Base-by-base conservation (phyloP, 2,113 vertebrate genomes). In the Machaerirhynchus nigripectus region DNA sequence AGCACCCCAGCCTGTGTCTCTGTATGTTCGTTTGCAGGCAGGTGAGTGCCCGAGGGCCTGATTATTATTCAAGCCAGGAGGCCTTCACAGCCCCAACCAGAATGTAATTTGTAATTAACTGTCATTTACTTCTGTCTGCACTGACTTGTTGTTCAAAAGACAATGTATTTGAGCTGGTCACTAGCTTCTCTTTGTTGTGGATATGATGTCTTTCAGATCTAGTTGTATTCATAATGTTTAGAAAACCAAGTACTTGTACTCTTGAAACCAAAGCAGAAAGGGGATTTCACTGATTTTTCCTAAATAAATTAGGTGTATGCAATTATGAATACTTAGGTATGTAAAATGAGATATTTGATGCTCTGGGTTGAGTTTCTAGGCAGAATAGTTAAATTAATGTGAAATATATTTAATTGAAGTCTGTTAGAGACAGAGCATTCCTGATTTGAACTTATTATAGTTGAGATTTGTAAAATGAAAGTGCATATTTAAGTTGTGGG, bases 31-130 rank as follows among this genome's bases (percentile, higher is more conserved):
- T 98, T 97, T 67, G 94, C 98, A 97, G 98, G 98, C 98, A 99
- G 98, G 98, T 98, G 98, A 98, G 98, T 74, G 98, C 98, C 98
- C 67, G 71, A 97, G 98, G 98, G 98, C 95, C 97, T 97, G 87
- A 97, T 98, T 98, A 93, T 97, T 98, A 98, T 98, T 98, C 98
- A 97, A 97, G 97, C 98, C 97, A 80, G 96, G 97, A 98, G 97
- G 97, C 97, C 96, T 95, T 93, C 97, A 94, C 93, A 96, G 97
- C 97, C 98, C 97, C 97, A 92, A 96, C 97, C 98, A 98, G 98
- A 98, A 97, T 98, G 98, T 98, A 98, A 98, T 98, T 98, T 98
- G 98, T 98, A 98, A 99, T 98, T 98, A 98, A 98, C 98, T 98
- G 98, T 98, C 98, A 98, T 98, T 98, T 98, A 98, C 98, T 97